Percentiles rank a stretch among this genome's conserved stretches.
phyloP scores from a whole-genome alignment of 2,888 invertebrate genomes.

The Perdita meconis region DNA sequence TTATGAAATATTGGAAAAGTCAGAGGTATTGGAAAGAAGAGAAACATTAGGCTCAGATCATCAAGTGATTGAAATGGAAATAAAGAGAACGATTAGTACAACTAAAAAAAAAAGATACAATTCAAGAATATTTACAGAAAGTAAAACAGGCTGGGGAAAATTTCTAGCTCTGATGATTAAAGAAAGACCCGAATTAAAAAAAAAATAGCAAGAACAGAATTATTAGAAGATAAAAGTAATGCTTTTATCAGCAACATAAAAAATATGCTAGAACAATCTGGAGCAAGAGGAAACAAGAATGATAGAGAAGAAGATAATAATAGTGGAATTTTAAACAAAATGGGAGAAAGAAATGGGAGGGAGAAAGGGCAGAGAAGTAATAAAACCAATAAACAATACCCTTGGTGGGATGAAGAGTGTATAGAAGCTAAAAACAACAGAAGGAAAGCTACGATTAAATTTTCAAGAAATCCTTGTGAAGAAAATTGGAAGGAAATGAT shows the following conservation, averaged over 20 bases:
- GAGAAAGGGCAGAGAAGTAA: background rate
- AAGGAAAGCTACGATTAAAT: background rate
- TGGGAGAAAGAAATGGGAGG: background rate
- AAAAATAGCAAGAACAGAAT: background rate
- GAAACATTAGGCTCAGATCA: background rate
- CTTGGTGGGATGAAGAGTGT: slow-evolving; percentile 1
- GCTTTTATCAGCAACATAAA: background rate
- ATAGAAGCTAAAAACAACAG: background rate
- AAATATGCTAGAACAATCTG: background rate
- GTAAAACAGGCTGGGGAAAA: background rate
- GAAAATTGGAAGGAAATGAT: background rate
- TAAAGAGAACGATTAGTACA: background rate
- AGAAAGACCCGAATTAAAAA: background rate
- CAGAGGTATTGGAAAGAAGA: background rate
- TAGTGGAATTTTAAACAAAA: no score
- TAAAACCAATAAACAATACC: background rate
- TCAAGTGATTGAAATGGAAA: background rate
- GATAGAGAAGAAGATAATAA: background rate
- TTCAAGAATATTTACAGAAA: background rate
- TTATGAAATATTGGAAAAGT: background rate
- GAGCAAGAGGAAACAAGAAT: background rate
- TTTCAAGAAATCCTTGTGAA: background rate
- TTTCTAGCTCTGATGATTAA: background rate
- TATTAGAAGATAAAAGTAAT: background rate
- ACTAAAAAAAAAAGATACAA: background rate